Base-by-base conservation (phyloP, 2,888 invertebrate species). In the Galerucella calmariensis region DNA sequence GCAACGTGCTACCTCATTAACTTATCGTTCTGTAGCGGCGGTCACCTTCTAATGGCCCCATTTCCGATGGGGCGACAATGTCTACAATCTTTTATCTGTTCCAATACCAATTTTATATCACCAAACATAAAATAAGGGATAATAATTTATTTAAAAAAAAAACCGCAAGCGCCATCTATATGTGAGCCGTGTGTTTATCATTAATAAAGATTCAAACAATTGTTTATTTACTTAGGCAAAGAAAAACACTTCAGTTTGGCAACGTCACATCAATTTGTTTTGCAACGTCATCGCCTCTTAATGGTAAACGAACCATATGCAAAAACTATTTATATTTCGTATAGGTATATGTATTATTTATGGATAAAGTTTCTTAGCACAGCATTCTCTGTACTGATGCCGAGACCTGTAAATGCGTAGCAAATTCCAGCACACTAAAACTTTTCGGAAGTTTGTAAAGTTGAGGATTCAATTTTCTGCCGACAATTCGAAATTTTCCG, bases 1-100 rank as follows among this genome's bases (percentile, higher is more conserved):
- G 75, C 75, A 44, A 78, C 68, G 77, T 76, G 79, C 77, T 73
- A 69, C 69, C 75, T 76, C 79, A 79, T 77, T 77, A 75, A 69
- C 71, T 63, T 73, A 73, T 68, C 66, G 63, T n/a, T 44, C 44
- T 65, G 41, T 44, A 46, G 46, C 63, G 63, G 63, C 63, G 72
- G 74, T 71, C 74, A 74, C 74, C 74, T 74, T 70, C 68, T 73
- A 73, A 73, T 73, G 69, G 68, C 69, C 73, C 46, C 63, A 63
- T 56, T 73, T 69, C 73, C 68, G 69, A 63, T 63, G 72, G 73
- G 73, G 56, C 63, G 73, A 73, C 68, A 73, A 63, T 58, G 68
- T 59, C 65, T 69, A 46, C 46, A 20, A 65, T 44, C n/a, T 63
- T 35, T 16, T 12, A 53, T 53, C 53, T n/a, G 56, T 20, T 56